These are phyloP conservation scores for Diplogasteroides magnus DNA, from an alignment of 1,140 invertebrate species.

Conservation along the genomic window DNA sequence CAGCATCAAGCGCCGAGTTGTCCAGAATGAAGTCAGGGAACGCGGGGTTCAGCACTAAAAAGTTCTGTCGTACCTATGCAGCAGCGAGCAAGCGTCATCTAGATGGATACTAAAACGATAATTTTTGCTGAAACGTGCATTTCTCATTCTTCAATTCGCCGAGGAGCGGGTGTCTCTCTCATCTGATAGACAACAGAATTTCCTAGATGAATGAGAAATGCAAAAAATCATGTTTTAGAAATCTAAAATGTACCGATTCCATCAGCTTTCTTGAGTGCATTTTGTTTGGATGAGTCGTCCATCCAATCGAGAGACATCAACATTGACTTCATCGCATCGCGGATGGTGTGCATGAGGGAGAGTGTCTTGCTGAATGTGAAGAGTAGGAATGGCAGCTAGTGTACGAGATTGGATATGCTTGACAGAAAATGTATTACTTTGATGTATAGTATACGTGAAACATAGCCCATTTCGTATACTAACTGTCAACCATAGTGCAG, in stretches of 20 bases:
- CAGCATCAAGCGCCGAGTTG: constrained; percentile 10
- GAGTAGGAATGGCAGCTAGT: neutral
- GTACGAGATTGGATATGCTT: neutral
- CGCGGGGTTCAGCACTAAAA: constrained; percentile 26
- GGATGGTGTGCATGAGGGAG: neutral
- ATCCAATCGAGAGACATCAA: constrained; percentile 30
- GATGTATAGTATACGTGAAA: neutral
- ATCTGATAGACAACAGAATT: no score
- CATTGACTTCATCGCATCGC: neutral
- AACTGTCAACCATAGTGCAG: neutral
- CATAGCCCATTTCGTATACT: neutral
- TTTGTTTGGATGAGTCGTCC: constrained; percentile 11
- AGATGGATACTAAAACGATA: no score
- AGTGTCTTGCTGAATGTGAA: neutral
- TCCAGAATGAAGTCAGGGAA: constrained; percentile 27
- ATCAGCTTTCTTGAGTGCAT: constrained; percentile 22
- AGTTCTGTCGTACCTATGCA: no score
- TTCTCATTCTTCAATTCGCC: neutral
- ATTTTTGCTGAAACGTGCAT: no score
- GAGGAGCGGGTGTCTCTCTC: no score
- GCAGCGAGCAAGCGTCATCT: no score
- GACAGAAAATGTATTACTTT: neutral
- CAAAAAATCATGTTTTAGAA: neutral
- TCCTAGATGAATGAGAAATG: no score
- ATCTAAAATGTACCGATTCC: constrained; percentile 22